Base-by-base conservation (phyloP, 2,888 invertebrate species). In the Lysandra bellargus region DNA sequence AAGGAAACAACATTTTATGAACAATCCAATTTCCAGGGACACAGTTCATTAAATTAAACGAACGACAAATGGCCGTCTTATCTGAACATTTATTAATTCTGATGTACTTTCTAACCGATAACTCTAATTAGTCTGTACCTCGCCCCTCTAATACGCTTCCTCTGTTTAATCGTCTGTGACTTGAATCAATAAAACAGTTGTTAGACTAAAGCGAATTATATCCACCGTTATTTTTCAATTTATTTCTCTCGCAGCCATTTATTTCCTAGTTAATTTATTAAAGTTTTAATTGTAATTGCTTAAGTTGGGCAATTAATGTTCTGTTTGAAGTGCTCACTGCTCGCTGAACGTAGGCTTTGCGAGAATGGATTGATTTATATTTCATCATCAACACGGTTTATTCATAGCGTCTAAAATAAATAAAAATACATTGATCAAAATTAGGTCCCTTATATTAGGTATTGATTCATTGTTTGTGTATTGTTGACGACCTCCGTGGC, bases 121-220 rank as follows among this genome's bases (percentile, higher is more conserved):
- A 81, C 82, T 82, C 81, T 82, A 83, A 83, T 83, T 84, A 85
- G 84, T 83, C 82, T 82, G 83, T 82, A 84, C 83, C 84, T 86
- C 87, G 83, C 87, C 85, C 87, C 87, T 86, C 84, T 83, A 85
- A 88, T 87, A 86, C 85, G 85, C 84, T 87, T 87, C 84, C 84
- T 87, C 84, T 85, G 88, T 87, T 90, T 87, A 92, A 91, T 92
- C 88, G 89, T 84, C 90, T 91, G 89, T 90, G 87, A 90, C 91
- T 83, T 82, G 82, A 83, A 86, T 87, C 80, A 82, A 83, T 83
- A 81, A 82, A 83, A 80, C 76, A 79, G 78, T 78, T 82, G 80
- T 81, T 82, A 83, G 57, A 79, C 81, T 82, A 82, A 80, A 72
- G 73, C 57, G 37, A 79, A 60, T 74, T 60, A 44, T 73, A 79